Base-by-base conservation (phyloP, 2,113 vertebrate genomes). In the Otocyon megalotis region DNA sequence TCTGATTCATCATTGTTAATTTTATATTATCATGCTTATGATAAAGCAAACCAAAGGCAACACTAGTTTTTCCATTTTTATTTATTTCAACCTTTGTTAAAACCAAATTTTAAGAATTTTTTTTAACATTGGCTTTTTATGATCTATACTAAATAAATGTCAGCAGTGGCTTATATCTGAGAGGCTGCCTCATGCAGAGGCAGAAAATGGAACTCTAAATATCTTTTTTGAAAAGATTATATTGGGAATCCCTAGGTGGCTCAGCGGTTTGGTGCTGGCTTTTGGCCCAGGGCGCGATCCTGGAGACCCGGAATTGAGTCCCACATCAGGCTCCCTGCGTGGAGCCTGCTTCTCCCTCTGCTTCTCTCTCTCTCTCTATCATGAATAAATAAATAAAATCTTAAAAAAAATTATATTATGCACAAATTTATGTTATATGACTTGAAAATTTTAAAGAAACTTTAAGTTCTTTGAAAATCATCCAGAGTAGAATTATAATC, bases 71-170 rank as follows among this genome's bases (percentile, higher is more conserved):
- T 96, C 60, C 81, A 95, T 82, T 93, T 86, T 83, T 96, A 95
- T 98, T 96, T 93, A 82, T 97, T 96, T 98, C 26, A 97, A 96
- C 94, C 95, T 96, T 90, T 95, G 98, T 90, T 94, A 92, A 98
- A 98, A 98, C 96, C 95, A 97, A 96, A 98, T 97, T 98, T 96
- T 94, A 98, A 93, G 96, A 94, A 81, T 71, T 95, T 94, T 94
- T 93, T 88, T 96, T 35, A 48, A 28, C 93, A 80, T 97, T 98
- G 96, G 37, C 98, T 98, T 98, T 98, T 99, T 94, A 98, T 98
- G 97, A 98, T 98, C 97, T 98, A 98, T 98, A 87, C 30, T 58
- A 95, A 97, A 96, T 98, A 99, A 98, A 98, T 98, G 94, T 97
- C 98, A 98, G 93, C 92, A 98, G 97, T 96, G 90, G 48, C 90